phyloP scores from a whole-genome alignment of 2,113 vertebrate genomes.

The Natator depressus region DNA sequence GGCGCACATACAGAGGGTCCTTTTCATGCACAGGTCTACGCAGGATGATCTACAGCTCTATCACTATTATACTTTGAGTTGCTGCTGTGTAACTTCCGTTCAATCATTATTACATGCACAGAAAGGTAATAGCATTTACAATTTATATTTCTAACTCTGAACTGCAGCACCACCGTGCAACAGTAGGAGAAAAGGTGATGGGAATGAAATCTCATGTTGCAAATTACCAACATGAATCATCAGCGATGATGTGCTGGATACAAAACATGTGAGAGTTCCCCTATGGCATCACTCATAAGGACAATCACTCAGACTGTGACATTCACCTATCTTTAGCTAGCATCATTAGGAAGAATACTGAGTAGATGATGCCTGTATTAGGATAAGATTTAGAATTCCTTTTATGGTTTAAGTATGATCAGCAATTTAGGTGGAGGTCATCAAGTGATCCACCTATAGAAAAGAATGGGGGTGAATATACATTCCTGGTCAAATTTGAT shows the following conservation, averaged over 20 bases:
- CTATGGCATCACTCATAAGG: neutral
- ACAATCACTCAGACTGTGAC: neutral
- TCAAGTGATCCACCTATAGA: neutral
- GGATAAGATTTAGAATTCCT: neutral
- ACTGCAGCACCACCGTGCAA: neutral
- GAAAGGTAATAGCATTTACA: neutral
- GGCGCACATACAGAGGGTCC: no score
- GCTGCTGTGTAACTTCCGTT: neutral
- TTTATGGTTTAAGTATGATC: neutral
- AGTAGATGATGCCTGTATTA: neutral
- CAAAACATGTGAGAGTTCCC: neutral
- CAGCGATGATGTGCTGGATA: neutral
- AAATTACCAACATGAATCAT: neutral
- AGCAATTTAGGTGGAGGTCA: neutral
- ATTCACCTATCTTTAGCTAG: neutral
- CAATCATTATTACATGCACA: neutral
- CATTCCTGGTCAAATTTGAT: neutral
- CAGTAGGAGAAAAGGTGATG: neutral
- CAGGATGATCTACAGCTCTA: rapidly evolving
- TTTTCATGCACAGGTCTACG: neutral
- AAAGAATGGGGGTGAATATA: neutral
- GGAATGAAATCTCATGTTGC: neutral
- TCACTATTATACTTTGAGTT: neutral
- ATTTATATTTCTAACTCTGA: neutral
- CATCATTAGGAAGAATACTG: neutral